Evolutionary conservation across 2,888 invertebrate species (phyloP).

Genomic region (Dysmachus trigonus): DNA sequence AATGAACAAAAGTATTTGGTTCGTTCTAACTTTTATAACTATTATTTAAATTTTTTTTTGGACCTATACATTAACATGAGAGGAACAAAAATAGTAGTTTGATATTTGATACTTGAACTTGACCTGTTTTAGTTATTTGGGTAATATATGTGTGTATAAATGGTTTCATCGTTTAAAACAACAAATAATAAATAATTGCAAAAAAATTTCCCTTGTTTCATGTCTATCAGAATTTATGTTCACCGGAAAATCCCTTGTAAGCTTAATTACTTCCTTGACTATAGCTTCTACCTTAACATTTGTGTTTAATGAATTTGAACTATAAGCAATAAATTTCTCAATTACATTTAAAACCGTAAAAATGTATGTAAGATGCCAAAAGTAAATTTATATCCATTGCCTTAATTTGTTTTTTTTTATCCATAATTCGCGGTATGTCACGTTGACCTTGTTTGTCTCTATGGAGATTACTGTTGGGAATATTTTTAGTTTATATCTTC

Average conservation of each 20-base stretch:
- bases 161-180: background rate
- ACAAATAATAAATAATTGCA: background rate
- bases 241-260: background rate
- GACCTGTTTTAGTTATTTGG: too few species aligned
- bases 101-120: too few species aligned
- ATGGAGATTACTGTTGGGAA: background rate
- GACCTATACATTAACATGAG: background rate
- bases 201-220: background rate
- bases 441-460: background rate
- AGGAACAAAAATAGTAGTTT: too few species aligned
- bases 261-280: background rate
- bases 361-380: background rate
- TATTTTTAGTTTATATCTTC: background rate
- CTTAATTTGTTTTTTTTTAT: background rate
- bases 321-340: background rate
- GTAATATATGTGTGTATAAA: too few species aligned
- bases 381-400: background rate
- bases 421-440: background rate
- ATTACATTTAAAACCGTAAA: background rate
- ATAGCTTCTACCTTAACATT: background rate
- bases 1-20: background rate
- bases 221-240: background rate
- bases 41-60: background rate
- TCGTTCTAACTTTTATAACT: background rate
- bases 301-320: background rate